A percentile compares a stretch with the other conserved stretches of the same genome.
Evolutionary conservation across 2,113 vertebrate genomes (phyloP).

Genomic region (Strix aluco): DNA sequence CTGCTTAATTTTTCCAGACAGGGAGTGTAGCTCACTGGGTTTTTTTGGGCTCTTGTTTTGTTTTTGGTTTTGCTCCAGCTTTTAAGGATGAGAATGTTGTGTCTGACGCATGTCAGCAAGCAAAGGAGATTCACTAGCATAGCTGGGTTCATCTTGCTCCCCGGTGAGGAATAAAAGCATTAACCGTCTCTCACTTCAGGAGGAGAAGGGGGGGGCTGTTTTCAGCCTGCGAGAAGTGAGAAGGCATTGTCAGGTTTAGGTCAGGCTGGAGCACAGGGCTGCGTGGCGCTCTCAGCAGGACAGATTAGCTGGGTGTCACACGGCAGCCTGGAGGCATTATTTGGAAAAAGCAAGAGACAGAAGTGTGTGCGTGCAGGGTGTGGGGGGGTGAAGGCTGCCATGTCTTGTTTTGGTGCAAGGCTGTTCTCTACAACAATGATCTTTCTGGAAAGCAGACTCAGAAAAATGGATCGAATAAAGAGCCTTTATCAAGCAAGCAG

Average conservation of each 20-base stretch:
- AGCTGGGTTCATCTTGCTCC: constrained; percentile 10
- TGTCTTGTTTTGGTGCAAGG: background rate
- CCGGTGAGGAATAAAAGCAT: constrained; percentile 20
- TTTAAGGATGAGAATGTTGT: constrained; percentile 43
- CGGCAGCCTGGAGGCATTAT: background rate
- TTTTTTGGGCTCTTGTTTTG: background rate
- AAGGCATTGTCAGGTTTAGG: constrained; percentile 26
- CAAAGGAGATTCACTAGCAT: background rate
- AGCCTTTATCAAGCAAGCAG: background rate
- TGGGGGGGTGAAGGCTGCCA: background rate
- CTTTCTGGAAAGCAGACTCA: background rate
- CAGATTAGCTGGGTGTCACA: background rate
- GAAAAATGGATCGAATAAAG: background rate
- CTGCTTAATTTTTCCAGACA: constrained; percentile 27
- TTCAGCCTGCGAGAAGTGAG: background rate
- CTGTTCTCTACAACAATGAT: constrained; percentile 7
- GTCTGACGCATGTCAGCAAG: constrained; percentile 46
- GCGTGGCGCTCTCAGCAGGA: background rate
- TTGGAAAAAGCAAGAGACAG: background rate
- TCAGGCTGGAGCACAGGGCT: background rate
- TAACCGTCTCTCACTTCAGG: constrained; percentile 47
- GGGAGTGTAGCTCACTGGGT: background rate
- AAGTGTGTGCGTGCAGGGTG: background rate
- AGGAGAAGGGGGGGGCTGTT: background rate
- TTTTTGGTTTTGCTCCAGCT: constrained; percentile 43